Conservation (phyloP, 2,888 invertebrate species). For the Augochlorella aurata region DNA sequence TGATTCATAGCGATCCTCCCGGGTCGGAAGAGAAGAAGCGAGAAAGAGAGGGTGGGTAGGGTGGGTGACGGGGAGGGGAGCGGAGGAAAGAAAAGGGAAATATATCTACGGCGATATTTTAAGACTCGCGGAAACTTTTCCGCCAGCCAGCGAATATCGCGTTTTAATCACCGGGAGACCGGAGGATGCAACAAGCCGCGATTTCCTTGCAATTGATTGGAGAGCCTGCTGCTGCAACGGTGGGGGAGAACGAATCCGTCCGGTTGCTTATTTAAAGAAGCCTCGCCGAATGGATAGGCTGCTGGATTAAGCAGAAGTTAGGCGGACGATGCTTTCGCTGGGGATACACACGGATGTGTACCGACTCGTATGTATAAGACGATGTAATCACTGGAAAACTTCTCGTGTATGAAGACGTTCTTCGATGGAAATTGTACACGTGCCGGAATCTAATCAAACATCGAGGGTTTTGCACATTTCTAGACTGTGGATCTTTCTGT, state of each 20-base stretch:
- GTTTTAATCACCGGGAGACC: slow-evolving; percentile 31
- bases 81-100: neutral
- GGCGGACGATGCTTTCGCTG: too few species aligned
- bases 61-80: neutral
- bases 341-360: too few species aligned
- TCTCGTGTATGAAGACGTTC: too few species aligned
- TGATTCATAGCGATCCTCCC: slow-evolving; percentile 5
- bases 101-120: neutral
- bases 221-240: neutral
- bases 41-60: neutral
- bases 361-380: too few species aligned
- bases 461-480: too few species aligned
- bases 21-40: neutral
- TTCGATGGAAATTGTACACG: too few species aligned
- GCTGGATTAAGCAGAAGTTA: too few species aligned
- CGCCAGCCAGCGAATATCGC: neutral
- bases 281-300: neutral
- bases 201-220: slow-evolving; percentile 18
- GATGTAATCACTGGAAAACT: too few species aligned
- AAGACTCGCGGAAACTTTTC: neutral
- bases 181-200: neutral
- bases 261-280: slow-evolving; percentile 41
- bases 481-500: too few species aligned
- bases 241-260: slow-evolving; percentile 19
- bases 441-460: too few species aligned